Evolutionary conservation across 2,113 vertebrate genomes (phyloP).

Genomic region (Sardina pilchardus): DNA sequence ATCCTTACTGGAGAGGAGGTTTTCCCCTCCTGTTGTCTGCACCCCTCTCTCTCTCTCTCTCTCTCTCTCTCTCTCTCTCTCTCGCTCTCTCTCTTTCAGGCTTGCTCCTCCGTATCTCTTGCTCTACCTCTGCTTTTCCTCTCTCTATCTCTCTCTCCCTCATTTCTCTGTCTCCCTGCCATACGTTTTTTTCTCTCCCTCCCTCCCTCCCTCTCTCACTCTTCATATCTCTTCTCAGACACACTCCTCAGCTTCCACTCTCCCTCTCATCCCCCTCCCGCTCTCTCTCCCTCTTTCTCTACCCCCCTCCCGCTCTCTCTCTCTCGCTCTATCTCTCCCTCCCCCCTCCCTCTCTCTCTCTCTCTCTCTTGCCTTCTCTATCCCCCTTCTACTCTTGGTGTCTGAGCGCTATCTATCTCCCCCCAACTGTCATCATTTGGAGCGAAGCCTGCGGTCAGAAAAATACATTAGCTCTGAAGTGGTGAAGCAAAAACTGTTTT

Average conservation of each 20-base stretch:
- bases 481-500: slow-evolving; percentile 22
- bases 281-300: slow-evolving; percentile 37
- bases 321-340: slow-evolving; percentile 40
- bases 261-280: slow-evolving; percentile 31
- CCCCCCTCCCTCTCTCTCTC: not conserved
- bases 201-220: slow-evolving; percentile 51
- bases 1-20: slow-evolving; percentile 77
- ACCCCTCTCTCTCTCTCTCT: slow-evolving; percentile 44
- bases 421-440: slow-evolving; percentile 54
- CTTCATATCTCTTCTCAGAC: slow-evolving; percentile 48
- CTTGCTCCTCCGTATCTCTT: slow-evolving; percentile 33
- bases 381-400: slow-evolving; percentile 44
- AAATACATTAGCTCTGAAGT: slow-evolving; percentile 37
- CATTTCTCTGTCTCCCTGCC: slow-evolving; percentile 34
- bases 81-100: slow-evolving; percentile 24
- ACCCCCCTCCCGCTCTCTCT: slow-evolving; percentile 24
- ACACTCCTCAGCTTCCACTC: slow-evolving; percentile 32
- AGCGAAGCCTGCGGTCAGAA: slow-evolving; percentile 41
- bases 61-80: slow-evolving; percentile 30
- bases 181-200: slow-evolving; percentile 12
- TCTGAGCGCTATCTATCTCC: slow-evolving; percentile 41
- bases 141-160: slow-evolving; percentile 44
- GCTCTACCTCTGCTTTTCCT: slow-evolving; percentile 28
- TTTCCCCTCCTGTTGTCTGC: slow-evolving; percentile 74
- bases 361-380: slow-evolving; percentile 37